phyloP scores from a whole-genome alignment of 2,888 invertebrate genomes.

The Formica aserva region DNA sequence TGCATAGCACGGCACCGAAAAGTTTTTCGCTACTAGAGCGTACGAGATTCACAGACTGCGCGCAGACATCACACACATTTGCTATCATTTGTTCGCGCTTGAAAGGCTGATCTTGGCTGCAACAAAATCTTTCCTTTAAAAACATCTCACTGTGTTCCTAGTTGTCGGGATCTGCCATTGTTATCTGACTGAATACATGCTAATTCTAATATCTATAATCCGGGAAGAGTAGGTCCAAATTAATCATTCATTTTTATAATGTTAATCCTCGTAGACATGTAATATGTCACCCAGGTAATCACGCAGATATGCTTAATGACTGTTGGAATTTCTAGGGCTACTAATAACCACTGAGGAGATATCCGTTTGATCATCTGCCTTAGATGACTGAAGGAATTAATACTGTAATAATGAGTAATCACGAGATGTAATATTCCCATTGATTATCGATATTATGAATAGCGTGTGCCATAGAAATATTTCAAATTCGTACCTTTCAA shows the following conservation, averaged over 20 bases:
- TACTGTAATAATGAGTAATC: slow-evolving; percentile 25
- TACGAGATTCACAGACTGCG: slow-evolving; percentile 57
- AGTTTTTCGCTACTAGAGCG: slow-evolving; percentile 67
- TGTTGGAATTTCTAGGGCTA: slow-evolving; percentile 25
- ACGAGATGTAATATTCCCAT: neutral
- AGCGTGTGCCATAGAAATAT: neutral
- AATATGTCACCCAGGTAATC: neutral
- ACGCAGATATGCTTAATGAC: slow-evolving; percentile 16
- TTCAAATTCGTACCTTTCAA: neutral
- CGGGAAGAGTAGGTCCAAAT: neutral
- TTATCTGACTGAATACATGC: neutral
- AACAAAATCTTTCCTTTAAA: neutral
- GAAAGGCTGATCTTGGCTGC: neutral
- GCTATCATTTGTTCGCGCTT: neutral
- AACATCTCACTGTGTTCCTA: neutral
- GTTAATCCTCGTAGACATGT: neutral
- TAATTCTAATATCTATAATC: neutral
- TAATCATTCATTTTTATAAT: neutral
- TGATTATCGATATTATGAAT: slow-evolving; percentile 1
- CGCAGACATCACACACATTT: slow-evolving; percentile 14
- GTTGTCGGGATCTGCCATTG: neutral
- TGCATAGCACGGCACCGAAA: slow-evolving; percentile 72
- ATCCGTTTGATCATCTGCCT: slow-evolving; percentile 14
- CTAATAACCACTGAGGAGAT: slow-evolving; percentile 1
- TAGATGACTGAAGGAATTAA: slow-evolving; percentile 23